Conservation (phyloP, 2,888 invertebrate species). For the Polymixis lichenea region DNA sequence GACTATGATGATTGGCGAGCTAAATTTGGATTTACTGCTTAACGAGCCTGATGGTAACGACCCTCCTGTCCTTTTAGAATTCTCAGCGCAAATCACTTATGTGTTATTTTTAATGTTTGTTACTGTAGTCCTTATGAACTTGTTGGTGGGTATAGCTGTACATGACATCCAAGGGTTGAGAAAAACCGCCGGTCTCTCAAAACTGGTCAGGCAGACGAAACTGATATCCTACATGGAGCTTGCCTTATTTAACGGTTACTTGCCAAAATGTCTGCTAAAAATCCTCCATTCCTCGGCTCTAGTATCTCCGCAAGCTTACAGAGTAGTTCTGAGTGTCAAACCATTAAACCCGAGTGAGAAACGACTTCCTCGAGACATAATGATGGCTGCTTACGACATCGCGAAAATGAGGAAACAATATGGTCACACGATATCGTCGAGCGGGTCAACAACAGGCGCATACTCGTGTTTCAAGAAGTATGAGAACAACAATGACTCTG, state of each 20-base stretch:
- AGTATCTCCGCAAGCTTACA: constrained; percentile 95
- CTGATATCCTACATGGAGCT: constrained; percentile 96
- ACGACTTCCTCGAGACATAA: constrained; percentile 94
- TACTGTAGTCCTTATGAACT: constrained; percentile 96
- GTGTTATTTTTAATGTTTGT: constrained; percentile 95
- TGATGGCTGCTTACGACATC: constrained; percentile 95
- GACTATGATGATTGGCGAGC: constrained; percentile 97
- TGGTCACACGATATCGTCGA: constrained; percentile 92
- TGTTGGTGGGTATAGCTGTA: constrained; percentile 96
- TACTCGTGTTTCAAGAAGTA: constrained; percentile 92
- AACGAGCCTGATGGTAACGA: constrained; percentile 94
- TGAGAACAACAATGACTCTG: constrained; percentile 91
- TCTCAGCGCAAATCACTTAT: constrained; percentile 95
- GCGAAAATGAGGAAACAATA: constrained; percentile 93
- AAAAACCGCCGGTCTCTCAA: constrained; percentile 96
- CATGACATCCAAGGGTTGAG: constrained; percentile 96
- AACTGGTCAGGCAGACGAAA: constrained; percentile 95
- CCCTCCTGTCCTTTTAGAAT: constrained; percentile 94
- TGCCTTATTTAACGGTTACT: constrained; percentile 94
- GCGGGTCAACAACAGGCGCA: constrained; percentile 91
- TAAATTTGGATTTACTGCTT: constrained; percentile 94
- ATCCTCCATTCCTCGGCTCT: constrained; percentile 94
- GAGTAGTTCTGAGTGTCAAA: constrained; percentile 95
- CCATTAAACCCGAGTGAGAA: constrained; percentile 96
- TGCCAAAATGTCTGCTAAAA: constrained; percentile 94